phyloP scores from a whole-genome alignment of 2,797 vertebrate species.

The Geotrypetes seraphini region DNA sequence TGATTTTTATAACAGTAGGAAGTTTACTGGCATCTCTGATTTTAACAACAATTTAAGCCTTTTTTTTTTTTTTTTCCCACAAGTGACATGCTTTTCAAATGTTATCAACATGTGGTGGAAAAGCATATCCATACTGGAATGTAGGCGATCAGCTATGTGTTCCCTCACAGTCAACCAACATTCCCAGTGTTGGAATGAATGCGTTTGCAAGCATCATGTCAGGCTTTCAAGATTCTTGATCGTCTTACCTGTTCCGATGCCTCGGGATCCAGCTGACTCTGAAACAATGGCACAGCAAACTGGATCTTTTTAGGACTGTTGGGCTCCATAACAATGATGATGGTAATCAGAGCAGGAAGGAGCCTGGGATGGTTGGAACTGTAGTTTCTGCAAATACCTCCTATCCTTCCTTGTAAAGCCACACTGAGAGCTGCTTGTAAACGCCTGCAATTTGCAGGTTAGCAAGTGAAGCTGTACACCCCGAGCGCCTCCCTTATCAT shows the following conservation, averaged over 20 bases:
- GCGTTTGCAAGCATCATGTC: too few relatives aligned
- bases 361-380: conserved; percentile 19
- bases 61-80: too few relatives aligned
- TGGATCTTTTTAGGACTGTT: conserved; percentile 95
- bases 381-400: conserved; percentile 15
- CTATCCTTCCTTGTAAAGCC: conserved; percentile 35
- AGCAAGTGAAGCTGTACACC: conserved; percentile 31
- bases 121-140: too few relatives aligned
- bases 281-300: conserved; percentile 77
- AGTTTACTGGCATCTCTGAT: too few relatives aligned
- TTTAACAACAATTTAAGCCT: too few relatives aligned
- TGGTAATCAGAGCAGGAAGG: conserved; percentile 25
- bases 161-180: too few relatives aligned
- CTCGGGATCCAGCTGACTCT: conserved; percentile 83
- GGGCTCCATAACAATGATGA: conserved; percentile 67
- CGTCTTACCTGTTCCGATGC: conserved; percentile 89
- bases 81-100: too few relatives aligned
- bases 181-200: too few relatives aligned
- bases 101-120: too few relatives aligned
- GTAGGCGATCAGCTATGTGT: too few relatives aligned
- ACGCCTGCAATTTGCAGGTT: conserved; percentile 45
- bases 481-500: conserved; percentile 36
- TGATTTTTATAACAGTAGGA: too few relatives aligned
- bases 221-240: too few relatives aligned
- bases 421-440: conserved; percentile 31